phyloP scores from a whole-genome alignment of 2,113 vertebrate genomes.

The Crotalus helleri region DNA sequence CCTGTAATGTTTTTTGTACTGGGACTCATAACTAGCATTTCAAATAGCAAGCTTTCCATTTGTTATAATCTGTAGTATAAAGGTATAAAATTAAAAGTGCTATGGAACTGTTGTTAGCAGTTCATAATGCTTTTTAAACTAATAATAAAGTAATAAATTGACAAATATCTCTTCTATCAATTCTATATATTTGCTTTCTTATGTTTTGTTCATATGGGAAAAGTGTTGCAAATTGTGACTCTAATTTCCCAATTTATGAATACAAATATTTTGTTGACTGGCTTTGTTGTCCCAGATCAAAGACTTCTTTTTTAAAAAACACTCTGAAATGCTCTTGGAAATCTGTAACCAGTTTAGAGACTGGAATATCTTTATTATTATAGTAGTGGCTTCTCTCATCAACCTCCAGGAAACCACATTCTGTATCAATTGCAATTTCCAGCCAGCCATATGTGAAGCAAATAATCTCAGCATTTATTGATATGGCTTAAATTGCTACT shows the following conservation, averaged over 20 bases:
- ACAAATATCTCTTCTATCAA: not conserved
- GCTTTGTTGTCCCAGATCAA: not conserved
- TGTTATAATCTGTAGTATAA: not conserved
- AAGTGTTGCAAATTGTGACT: not conserved
- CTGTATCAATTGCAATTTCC: not conserved
- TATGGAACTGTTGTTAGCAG: not conserved
- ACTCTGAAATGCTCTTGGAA: not conserved
- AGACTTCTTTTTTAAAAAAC: not conserved
- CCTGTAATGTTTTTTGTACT: not conserved
- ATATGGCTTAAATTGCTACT: not conserved
- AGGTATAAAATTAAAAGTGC: not conserved
- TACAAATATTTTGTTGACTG: not conserved
- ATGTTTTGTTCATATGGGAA: not conserved
- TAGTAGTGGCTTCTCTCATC: not conserved
- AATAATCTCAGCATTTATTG: not conserved
- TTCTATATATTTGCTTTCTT: not conserved
- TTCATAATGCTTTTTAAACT: not conserved
- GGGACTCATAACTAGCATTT: not conserved
- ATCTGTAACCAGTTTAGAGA: not conserved
- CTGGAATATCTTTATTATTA: not conserved
- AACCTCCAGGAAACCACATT: not conserved
- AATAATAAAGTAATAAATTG: not conserved
- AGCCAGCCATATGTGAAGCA: not conserved
- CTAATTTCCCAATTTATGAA: not conserved
- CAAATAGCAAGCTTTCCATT: not conserved